phyloP scores from a whole-genome alignment of 64 coral and sea anemone genomes.

The Montipora efflorescens region DNA sequence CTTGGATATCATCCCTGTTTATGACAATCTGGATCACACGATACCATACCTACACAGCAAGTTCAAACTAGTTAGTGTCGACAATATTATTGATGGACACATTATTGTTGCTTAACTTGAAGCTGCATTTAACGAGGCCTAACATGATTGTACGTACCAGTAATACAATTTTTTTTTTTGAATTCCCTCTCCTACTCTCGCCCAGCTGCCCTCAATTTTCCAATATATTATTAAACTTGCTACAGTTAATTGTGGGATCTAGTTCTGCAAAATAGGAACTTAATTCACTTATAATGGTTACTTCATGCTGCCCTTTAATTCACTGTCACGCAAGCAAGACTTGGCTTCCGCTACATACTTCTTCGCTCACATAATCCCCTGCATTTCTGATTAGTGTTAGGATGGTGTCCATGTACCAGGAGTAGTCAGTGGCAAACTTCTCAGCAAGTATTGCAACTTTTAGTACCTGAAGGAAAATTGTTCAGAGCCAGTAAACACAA shows the following conservation, averaged over 20 bases:
- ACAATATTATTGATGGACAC: too few relatives aligned
- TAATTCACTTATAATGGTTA: too few relatives aligned
- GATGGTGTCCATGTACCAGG: slow-evolving; percentile 98
- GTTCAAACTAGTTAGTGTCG: background rate
- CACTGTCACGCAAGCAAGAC: background rate
- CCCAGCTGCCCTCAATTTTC: too few relatives aligned
- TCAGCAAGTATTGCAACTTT: slow-evolving; percentile 97
- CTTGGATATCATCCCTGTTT: slow-evolving; percentile 98
- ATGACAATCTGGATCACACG: slow-evolving; percentile 99
- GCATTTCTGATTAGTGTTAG: slow-evolving; percentile 89
- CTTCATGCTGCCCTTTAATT: too few relatives aligned
- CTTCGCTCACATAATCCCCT: slow-evolving; percentile 98
- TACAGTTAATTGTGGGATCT: too few relatives aligned
- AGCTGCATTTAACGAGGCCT: too few relatives aligned
- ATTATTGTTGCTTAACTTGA: too few relatives aligned
- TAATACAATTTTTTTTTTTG: too few relatives aligned
- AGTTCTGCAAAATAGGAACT: too few relatives aligned
- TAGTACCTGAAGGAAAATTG: slow-evolving; percentile 59
- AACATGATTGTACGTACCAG: too few relatives aligned
- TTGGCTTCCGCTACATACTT: slow-evolving; percentile 38
- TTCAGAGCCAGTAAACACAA: background rate
- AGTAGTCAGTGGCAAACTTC: slow-evolving; percentile 96
- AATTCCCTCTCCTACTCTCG: too few relatives aligned
- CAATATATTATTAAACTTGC: too few relatives aligned
- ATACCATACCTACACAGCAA: slow-evolving; percentile 84